Evolutionary conservation across 2,797 vertebrate genomes (phyloP).

Genomic region (Sebastes hubbsi): DNA sequence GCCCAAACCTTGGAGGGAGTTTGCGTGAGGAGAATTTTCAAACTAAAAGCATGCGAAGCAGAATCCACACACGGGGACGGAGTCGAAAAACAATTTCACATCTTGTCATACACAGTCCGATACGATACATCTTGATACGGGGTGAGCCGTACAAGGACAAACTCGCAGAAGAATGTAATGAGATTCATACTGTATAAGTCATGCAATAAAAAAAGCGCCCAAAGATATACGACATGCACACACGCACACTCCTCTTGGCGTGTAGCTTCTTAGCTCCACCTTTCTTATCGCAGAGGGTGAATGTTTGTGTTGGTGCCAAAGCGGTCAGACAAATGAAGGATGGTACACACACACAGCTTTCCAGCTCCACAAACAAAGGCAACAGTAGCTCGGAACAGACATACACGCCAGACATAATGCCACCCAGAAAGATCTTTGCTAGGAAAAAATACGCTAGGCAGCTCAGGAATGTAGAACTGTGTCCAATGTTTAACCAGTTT

Average conservation of each 20-base stretch:
- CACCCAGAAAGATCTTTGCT: constrained; percentile 51
- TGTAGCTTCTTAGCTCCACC: constrained; percentile 17
- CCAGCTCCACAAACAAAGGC: constrained; percentile 56
- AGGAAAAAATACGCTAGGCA: constrained; percentile 52
- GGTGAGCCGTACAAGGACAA: constrained; percentile 49
- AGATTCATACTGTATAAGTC: constrained; percentile 14
- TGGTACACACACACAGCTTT: constrained; percentile 41
- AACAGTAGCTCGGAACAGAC: constrained; percentile 14
- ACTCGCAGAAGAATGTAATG: constrained; percentile 6
- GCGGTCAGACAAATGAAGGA: constrained; percentile 48
- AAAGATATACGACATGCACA: neutral
- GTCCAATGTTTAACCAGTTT: constrained; percentile 16
- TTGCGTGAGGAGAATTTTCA: constrained; percentile 70
- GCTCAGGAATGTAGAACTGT: constrained; percentile 29
- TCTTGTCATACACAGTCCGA: constrained; percentile 8
- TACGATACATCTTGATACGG: constrained; percentile 9
- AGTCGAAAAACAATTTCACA: constrained; percentile 18
- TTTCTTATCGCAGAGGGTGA: constrained; percentile 18
- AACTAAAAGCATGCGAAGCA: constrained; percentile 26
- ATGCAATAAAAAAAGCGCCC: constrained; percentile 7
- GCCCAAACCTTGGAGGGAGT: constrained; percentile 41
- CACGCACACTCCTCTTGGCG: neutral
- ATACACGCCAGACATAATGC: constrained; percentile 3
- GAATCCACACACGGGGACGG: neutral
- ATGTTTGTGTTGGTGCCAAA: constrained; percentile 44